Conservation (phyloP, 2,113 vertebrate species). For the Brachionichthys hirsutus region DNA sequence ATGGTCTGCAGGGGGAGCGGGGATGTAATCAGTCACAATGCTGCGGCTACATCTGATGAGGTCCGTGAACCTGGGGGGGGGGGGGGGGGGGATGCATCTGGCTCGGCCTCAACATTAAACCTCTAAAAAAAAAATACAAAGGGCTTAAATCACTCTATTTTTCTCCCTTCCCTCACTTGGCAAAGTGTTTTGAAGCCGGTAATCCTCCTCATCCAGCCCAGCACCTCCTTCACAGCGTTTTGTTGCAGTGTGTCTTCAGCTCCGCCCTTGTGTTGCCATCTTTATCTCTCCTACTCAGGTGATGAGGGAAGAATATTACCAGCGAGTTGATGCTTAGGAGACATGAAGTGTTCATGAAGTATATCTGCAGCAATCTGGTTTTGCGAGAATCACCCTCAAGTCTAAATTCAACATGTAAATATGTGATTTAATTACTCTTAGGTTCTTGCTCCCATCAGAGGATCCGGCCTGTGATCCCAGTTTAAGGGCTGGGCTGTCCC, state of each 20-base stretch:
- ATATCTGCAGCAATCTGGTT: not conserved
- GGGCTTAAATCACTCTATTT: slow-evolving; percentile 45
- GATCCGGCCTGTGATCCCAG: slow-evolving; percentile 12
- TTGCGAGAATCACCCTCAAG: no score
- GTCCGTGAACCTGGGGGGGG: slow-evolving; percentile 19
- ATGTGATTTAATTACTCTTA: not conserved
- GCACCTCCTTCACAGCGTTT: slow-evolving; percentile 56
- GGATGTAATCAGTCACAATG: slow-evolving; percentile 42
- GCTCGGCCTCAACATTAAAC: slow-evolving; percentile 29
- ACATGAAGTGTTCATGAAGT: not conserved
- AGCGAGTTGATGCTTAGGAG: not conserved
- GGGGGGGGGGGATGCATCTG: slow-evolving; percentile 39
- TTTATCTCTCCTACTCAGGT: slow-evolving; percentile 46
- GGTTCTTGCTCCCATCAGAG: slow-evolving; percentile 1
- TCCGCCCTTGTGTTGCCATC: slow-evolving; percentile 33
- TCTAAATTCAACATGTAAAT: not conserved
- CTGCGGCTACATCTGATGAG: slow-evolving; percentile 42
- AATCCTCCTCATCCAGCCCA: slow-evolving; percentile 60
- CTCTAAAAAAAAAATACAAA: slow-evolving; percentile 12
- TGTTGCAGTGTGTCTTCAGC: slow-evolving; percentile 48
- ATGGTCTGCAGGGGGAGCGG: slow-evolving; percentile 13
- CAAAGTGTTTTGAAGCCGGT: slow-evolving; percentile 16
- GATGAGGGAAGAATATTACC: no score
- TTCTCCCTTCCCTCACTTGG: slow-evolving; percentile 45
- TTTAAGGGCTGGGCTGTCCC: slow-evolving; percentile 19